A percentile compares a stretch with the other conserved stretches of the same genome.
Conservation (phyloP, 2,797 vertebrate genomes). For the Nannoperca obscura region DNA sequence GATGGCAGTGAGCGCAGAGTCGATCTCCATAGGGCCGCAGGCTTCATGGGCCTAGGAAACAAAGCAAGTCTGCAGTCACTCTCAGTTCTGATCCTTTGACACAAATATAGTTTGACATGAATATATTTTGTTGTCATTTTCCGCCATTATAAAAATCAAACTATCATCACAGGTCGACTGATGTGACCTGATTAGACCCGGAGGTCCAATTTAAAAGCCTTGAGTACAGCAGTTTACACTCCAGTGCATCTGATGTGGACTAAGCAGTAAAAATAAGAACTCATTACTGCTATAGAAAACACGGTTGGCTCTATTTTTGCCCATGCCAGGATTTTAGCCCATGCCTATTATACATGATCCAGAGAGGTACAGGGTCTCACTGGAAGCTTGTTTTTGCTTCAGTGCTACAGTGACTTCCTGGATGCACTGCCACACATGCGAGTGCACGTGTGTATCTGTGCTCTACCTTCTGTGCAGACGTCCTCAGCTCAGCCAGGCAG, state of each 20-base stretch:
- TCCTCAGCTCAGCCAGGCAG: slow-evolving; percentile 94
- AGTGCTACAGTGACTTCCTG: background rate
- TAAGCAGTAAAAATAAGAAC: background rate
- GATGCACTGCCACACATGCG: background rate
- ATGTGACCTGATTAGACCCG: background rate
- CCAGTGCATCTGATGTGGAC: background rate
- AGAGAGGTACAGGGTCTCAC: background rate
- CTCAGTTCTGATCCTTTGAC: background rate
- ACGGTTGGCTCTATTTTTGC: background rate
- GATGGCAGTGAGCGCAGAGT: slow-evolving; percentile 94
- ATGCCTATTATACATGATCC: background rate
- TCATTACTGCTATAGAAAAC: background rate
- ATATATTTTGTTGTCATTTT: background rate
- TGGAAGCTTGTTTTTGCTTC: background rate
- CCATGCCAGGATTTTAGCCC: background rate
- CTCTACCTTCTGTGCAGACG: slow-evolving; percentile 93
- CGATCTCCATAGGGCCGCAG: slow-evolving; percentile 98
- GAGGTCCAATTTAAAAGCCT: background rate
- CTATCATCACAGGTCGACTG: background rate
- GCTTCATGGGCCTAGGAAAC: slow-evolving; percentile 93
- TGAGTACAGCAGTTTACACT: slow-evolving; percentile 3
- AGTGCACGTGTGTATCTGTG: background rate
- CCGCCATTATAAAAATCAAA: background rate
- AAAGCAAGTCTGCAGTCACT: background rate
- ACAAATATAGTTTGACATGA: too few species aligned